Evolutionary conservation across 2,797 vertebrate genomes (phyloP), one percentile per base, ranked within the genome.

Genomic region (Phalloptychus januarius): DNA sequence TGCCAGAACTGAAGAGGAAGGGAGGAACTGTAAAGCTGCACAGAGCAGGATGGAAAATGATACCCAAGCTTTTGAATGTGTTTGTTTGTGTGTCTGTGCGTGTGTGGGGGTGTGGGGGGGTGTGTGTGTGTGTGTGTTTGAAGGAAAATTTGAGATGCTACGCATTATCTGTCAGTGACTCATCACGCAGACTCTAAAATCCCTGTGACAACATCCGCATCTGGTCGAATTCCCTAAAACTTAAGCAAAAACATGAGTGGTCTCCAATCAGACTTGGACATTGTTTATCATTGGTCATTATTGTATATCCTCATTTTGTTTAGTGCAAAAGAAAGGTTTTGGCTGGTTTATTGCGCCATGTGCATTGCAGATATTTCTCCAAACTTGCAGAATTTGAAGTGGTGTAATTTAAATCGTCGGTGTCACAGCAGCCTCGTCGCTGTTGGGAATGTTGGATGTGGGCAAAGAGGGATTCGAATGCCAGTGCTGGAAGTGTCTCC

Each of bases 401-500:
- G 42, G 28, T 18, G 16, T 10, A 2, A 45, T 15, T 71, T 45
- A 11, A 45, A 16, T 45, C 12, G 18, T 74, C 11, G 1, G 7
- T n/a, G 36, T 56, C 25, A 38, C 58, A 44, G 48, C 1, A 8
- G 52, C 75, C 25, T 69, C 25, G 0, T 42, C 72, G 80, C 73
- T 77, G 20, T 74, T 80, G 78, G 67, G 52, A 79, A 15, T 45
- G 50, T 71, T 77, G 77, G 46, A 72, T 75, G 46, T 84, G 74
- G 81, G 80, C 72, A 72, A 52, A 50, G 46, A 63, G 38, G 40
- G 23, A 40, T 42, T 76, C 70, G 25, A 28, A 71, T 84, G 80
- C 79, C 79, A 86, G 2, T 12, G 79, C 33, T 81, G 75, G 70
- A 79, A 67, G 79, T 71, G 78, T 80, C 87, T 83, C 74, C 67